phyloP scores from a whole-genome alignment of 1,140 invertebrate species.

The Galleria mellonella region DNA sequence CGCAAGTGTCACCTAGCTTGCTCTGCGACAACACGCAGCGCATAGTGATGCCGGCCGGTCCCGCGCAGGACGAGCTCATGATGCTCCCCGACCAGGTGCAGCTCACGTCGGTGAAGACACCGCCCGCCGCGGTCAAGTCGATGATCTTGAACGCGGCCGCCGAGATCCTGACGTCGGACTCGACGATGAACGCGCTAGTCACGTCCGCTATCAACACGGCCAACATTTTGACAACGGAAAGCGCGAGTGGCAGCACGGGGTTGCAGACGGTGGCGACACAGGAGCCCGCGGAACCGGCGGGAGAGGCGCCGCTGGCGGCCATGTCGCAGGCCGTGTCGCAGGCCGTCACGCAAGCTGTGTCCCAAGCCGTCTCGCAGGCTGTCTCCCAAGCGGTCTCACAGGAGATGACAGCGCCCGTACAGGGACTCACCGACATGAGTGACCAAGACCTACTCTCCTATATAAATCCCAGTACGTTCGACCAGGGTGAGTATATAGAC shows the following conservation, averaged over 20 bases:
- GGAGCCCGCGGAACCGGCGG: slow-evolving; percentile 71
- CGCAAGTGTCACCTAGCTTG: slow-evolving; percentile 76
- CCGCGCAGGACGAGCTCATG: slow-evolving; percentile 53
- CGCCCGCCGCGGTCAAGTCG: slow-evolving; percentile 79
- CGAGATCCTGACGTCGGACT: slow-evolving; percentile 76
- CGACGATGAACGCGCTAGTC: slow-evolving; percentile 70
- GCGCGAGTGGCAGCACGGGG: slow-evolving; percentile 52
- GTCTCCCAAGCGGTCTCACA: slow-evolving; percentile 77
- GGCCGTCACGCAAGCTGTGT: slow-evolving; percentile 76
- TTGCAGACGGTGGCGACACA: slow-evolving; percentile 63
- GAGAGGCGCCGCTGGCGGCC: slow-evolving; percentile 67
- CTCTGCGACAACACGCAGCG: slow-evolving; percentile 64
- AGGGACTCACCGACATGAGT: slow-evolving; percentile 86
- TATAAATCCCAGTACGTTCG: slow-evolving; percentile 90
- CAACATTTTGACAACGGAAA: slow-evolving; percentile 62
- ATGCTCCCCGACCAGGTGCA: slow-evolving; percentile 52
- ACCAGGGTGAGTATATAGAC: slow-evolving; percentile 79
- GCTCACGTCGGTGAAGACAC: slow-evolving; percentile 72
- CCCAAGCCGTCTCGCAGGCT: slow-evolving; percentile 75
- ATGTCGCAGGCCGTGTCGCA: slow-evolving; percentile 72
- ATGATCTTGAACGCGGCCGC: slow-evolving; percentile 80
- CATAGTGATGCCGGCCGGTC: slow-evolving; percentile 38
- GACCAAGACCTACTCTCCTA: slow-evolving; percentile 89
- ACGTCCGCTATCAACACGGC: slow-evolving; percentile 70
- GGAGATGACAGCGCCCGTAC: slow-evolving; percentile 76